A percentile compares a stretch with the other conserved stretches of the same genome.
phyloP scores from a whole-genome alignment of 2,113 vertebrate species.

The Erythrocebus patas region DNA sequence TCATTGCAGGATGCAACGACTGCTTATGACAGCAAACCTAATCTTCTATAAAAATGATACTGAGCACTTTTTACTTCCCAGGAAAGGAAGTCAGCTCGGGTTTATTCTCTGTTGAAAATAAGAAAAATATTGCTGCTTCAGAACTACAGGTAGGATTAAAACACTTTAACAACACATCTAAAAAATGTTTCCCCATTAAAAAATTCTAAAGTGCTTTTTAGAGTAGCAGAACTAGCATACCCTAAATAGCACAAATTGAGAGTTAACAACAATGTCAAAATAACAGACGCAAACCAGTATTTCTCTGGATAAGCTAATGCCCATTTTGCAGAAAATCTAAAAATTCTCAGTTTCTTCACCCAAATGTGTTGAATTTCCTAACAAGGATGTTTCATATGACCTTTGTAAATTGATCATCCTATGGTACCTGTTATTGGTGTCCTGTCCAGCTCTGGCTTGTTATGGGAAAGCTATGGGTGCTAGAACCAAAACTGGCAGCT shows the following conservation, averaged over 20 bases:
- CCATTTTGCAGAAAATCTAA: not conserved
- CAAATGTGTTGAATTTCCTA: not conserved
- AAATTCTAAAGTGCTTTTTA: not conserved
- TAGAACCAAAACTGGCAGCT: not conserved
- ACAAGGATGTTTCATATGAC: not conserved
- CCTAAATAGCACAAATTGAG: not conserved
- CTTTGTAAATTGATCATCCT: not conserved
- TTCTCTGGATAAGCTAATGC: not conserved
- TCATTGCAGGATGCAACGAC: not conserved
- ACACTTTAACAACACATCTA: slow-evolving; percentile 5
- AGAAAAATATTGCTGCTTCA: slow-evolving; percentile 34
- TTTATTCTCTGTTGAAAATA: slow-evolving; percentile 35
- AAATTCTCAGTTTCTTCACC: not conserved
- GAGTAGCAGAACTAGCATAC: not conserved
- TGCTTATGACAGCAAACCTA: not conserved
- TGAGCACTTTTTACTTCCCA: not conserved
- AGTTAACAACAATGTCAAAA: not conserved
- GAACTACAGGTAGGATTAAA: not conserved
- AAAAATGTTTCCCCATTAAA: not conserved
- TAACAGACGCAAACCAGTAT: not conserved
- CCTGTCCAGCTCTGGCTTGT: not conserved
- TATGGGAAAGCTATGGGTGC: too few relatives aligned
- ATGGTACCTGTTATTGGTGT: not conserved
- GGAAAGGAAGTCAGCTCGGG: not conserved
- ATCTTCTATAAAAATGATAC: not conserved